Evolutionary conservation across 1,140 invertebrate species (phyloP).

Genomic region (Samia ricini): DNA sequence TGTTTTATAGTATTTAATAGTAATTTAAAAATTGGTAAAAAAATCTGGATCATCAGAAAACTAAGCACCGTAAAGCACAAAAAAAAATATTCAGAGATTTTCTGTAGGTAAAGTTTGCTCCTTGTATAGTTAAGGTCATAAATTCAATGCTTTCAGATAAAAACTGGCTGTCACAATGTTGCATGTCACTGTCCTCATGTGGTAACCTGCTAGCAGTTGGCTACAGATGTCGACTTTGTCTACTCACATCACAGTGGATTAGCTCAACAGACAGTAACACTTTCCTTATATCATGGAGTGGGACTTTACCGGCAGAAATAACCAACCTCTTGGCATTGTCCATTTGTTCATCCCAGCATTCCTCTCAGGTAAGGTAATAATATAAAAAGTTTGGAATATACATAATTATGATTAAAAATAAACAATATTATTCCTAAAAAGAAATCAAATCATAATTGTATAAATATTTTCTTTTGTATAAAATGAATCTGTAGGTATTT

Average conservation of each 20-base stretch:
- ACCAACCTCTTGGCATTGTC: conserved; percentile 70
- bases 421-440: too few species aligned
- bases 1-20: too few species aligned
- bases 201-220: conserved; percentile 85
- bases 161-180: conserved; percentile 85
- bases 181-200: conserved; percentile 85
- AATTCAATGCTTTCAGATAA: conserved; percentile 69
- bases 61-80: neutral
- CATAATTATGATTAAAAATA: too few species aligned
- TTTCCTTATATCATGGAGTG: conserved; percentile 77
- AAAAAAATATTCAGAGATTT: neutral
- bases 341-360: conserved; percentile 81
- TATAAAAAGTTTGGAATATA: neutral
- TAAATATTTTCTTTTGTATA: too few species aligned
- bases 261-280: conserved; percentile 71
- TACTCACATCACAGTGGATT: conserved; percentile 83
- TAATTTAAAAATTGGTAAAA: neutral
- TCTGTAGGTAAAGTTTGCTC: neutral
- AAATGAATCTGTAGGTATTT: too few species aligned
- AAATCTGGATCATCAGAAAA: neutral
- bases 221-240: conserved; percentile 81
- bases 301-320: conserved; percentile 72
- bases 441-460: too few species aligned
- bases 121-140: neutral
- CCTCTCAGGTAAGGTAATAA: conserved; percentile 76